Base-by-base conservation (phyloP, 2,888 invertebrate genomes). In the Peribatodes rhomboidaria region DNA sequence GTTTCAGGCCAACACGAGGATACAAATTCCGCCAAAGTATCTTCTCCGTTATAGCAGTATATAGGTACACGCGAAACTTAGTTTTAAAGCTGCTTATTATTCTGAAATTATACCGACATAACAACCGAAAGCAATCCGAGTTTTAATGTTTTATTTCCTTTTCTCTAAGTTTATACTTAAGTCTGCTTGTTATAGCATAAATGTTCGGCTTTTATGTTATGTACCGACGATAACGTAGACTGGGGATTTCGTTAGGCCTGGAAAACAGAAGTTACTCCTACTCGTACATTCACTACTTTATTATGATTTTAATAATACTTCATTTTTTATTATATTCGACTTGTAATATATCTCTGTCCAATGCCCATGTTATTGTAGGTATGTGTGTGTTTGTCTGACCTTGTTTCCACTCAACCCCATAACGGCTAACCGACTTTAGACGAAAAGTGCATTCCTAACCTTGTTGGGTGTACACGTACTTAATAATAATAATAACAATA, bases 91-190 rank as follows among this genome's bases (percentile, higher is more conserved):
- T 71, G 57, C 66, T 68, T 71, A 68, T 69, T 71, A 71, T 71
- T 68, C 68, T 54, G 62, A 69, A 69, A 71, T 69, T 68, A 71
- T 71, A 66, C 69, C 64, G 64, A 61, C 66, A 68, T 66, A 69
- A 71, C 69, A 71, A 61, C 67, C 67, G 66, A 69, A 69, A 69
- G 68, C 69, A 71, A 69, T 69, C 67, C 67, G 64, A 66, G 71
- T 71, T 71, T 69, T 67, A 68, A 65, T 68, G 65, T 71, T 71
- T 70, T 70, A 68, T 70, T 70, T 67, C 66, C 62, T 67, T 69
- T 64, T 67, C 66, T 62, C 57, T 70, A 68, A 70, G 67, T 67
- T 68, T 61, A 61, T 66, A 63, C 63, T 52, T 65, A 68, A 68
- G 61, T 65, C 59, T 61, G 50, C 52, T 63, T 53, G 69, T 53